Evolutionary conservation across 1,140 invertebrate species (phyloP).

Genomic region (Nasonia vitripennis): DNA sequence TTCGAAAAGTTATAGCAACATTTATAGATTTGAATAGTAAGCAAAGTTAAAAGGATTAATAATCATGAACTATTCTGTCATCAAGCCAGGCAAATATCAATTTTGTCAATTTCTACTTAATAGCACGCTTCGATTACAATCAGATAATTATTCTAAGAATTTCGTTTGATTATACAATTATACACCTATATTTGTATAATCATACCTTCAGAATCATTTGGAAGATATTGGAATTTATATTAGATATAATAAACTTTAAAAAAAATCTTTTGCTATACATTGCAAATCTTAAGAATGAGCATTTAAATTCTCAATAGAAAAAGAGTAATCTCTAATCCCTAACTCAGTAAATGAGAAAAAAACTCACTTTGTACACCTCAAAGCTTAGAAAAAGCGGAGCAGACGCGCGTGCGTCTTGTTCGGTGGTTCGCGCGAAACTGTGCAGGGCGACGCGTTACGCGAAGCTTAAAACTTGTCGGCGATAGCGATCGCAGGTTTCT

Average conservation of each 20-base stretch:
- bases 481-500: conserved; percentile 36
- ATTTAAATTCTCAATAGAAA: not conserved
- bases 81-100: not conserved
- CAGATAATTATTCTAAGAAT: no score
- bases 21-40: no score
- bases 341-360: not conserved
- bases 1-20: no score
- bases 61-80: no score
- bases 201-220: not conserved
- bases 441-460: conserved; percentile 42
- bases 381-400: conserved; percentile 23
- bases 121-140: no score
- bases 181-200: no score
- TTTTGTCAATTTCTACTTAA: no score
- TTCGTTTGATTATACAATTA: no score
- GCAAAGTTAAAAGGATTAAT: no score
- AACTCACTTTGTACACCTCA: not conserved
- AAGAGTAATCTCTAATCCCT: not conserved
- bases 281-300: not conserved
- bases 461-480: conserved; percentile 45
- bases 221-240: not conserved
- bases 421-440: conserved; percentile 48
- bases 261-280: no score
- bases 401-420: conserved; percentile 40
- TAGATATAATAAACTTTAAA: not conserved